Base-by-base conservation (phyloP, 2,797 vertebrate genomes). In the Galagoides demidoff region DNA sequence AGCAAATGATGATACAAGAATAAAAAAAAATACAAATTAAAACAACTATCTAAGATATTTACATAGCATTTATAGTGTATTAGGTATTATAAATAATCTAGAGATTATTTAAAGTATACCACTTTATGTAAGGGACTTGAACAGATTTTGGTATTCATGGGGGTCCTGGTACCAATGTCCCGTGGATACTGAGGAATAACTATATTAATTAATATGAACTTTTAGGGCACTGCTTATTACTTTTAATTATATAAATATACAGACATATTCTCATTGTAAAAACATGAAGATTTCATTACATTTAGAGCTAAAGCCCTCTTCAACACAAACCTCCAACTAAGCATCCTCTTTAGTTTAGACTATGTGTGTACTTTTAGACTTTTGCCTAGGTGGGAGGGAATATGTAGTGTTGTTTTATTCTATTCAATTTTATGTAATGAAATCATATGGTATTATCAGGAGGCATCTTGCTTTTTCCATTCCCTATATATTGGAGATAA, bases 261-360 rank as follows among this genome's bases (percentile, higher is more conserved):
- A 74, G 45, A 77, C 23, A 64, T 66, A 87, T 90, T 78, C 39
- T 66, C 22, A 57, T 92, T 94, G 11, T 85, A 85, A 93, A 93
- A 76, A 81, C 57, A 16, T 55, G 83, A 84, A 87, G 6, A 84
- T 68, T 89, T 94, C 23, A 84, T 74, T 92, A 79, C 11, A 85
- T n/a, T 45, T 94, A 55, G 71, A 92, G 31, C 31, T 78, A 86
- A 86, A 43, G 3, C 70, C 6, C 22, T 27, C 22, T 89, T 87
- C 90, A 71, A 70, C 77, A 68, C 2, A 16, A 78, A 82, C 27
- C 29, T 73, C n/a, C 49, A 85, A 7, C 57, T 84, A 8, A 89
- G 7, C 34, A 16, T 89, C 19, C 19, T 95, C 12, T 87, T 88
- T 12, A 55, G 29, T 82, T 79, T 84, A 43, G 6, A 70, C 76